phyloP scores from a whole-genome alignment of 2,888 invertebrate species.

The Gisinianus flammeolus region DNA sequence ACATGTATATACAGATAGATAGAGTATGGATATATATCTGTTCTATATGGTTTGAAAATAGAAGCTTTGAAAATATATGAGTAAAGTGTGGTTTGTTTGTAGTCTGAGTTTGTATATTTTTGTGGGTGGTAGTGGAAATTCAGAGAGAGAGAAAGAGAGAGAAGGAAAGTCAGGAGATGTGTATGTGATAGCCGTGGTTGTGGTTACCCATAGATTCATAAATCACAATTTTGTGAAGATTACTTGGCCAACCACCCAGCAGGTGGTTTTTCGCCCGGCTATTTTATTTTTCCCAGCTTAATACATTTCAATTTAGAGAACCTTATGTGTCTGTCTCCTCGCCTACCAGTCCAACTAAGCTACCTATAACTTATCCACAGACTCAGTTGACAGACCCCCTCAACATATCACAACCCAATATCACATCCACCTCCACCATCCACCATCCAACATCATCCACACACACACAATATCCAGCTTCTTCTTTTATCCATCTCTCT shows the following conservation, averaged over 20 bases:
- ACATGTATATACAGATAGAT: too few species aligned
- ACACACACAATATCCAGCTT: neutral
- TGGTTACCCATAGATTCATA: constrained; percentile 49
- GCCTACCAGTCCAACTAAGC: constrained; percentile 50
- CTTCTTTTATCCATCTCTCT: neutral
- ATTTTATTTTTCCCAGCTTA: constrained; percentile 58
- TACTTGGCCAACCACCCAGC: constrained; percentile 59
- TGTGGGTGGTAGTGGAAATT: neutral
- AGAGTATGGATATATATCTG: too few species aligned
- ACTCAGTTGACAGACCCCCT: constrained; percentile 1
- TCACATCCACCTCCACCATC: neutral
- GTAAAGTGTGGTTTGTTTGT: too few species aligned
- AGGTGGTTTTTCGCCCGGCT: constrained; percentile 55
- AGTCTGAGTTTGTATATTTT: too few species aligned
- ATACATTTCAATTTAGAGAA: constrained; percentile 59
- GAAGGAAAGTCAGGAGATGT: neutral
- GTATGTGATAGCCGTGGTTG: neutral
- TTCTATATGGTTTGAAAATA: too few species aligned
- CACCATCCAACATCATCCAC: neutral
- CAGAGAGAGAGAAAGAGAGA: constrained; percentile 9
- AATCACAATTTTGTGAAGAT: constrained; percentile 59
- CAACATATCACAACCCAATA: neutral
- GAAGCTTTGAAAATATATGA: too few species aligned
- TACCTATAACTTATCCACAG: constrained; percentile 52
- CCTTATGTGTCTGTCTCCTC: constrained; percentile 44